These are phyloP conservation scores for Epinephelus awoara DNA, from an alignment of 2,797 vertebrate genomes.

Conservation along the genomic window DNA sequence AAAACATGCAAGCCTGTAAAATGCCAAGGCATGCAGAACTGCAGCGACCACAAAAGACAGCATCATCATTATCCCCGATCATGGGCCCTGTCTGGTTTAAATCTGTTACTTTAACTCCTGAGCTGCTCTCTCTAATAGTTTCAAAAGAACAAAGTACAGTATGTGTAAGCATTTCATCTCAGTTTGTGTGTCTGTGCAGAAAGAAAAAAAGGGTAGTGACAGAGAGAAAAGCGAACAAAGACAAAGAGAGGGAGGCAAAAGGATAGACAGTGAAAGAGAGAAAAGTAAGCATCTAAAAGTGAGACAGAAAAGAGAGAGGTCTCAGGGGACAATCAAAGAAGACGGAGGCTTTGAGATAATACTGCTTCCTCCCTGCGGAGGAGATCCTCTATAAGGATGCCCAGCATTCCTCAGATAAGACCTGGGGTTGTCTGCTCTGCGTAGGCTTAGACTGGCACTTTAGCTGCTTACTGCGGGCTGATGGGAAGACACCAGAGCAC, in stretches of 20 bases:
- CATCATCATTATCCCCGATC: slow-evolving; percentile 80
- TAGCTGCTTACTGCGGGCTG: slow-evolving; percentile 68
- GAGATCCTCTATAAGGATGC: slow-evolving; percentile 73
- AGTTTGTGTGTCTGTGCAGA: background rate
- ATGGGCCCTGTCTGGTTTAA: slow-evolving; percentile 70
- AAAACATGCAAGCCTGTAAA: slow-evolving; percentile 79
- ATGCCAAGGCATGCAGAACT: slow-evolving; percentile 79
- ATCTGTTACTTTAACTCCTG: slow-evolving; percentile 69
- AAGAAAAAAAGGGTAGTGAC: background rate
- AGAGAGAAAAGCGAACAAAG: slow-evolving; percentile 10
- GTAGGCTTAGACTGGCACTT: slow-evolving; percentile 73
- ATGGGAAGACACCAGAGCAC: slow-evolving; percentile 44
- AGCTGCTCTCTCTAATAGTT: slow-evolving; percentile 38
- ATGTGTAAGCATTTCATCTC: slow-evolving; percentile 11
- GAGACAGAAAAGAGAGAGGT: slow-evolving; percentile 50
- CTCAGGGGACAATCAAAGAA: slow-evolving; percentile 67
- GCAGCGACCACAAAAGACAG: slow-evolving; percentile 78
- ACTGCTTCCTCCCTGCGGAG: slow-evolving; percentile 69
- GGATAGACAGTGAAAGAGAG: slow-evolving; percentile 5
- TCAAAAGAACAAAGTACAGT: slow-evolving; percentile 32
- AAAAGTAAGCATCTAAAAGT: slow-evolving; percentile 62
- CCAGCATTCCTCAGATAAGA: slow-evolving; percentile 83
- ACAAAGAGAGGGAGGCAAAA: background rate
- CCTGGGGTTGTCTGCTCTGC: slow-evolving; percentile 68
- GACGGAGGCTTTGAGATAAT: slow-evolving; percentile 72